Percentiles rank a stretch among this genome's conserved stretches.
These are phyloP conservation scores for Calypte anna DNA, from an alignment of 2,113 vertebrate species.

Conservation along the genomic window DNA sequence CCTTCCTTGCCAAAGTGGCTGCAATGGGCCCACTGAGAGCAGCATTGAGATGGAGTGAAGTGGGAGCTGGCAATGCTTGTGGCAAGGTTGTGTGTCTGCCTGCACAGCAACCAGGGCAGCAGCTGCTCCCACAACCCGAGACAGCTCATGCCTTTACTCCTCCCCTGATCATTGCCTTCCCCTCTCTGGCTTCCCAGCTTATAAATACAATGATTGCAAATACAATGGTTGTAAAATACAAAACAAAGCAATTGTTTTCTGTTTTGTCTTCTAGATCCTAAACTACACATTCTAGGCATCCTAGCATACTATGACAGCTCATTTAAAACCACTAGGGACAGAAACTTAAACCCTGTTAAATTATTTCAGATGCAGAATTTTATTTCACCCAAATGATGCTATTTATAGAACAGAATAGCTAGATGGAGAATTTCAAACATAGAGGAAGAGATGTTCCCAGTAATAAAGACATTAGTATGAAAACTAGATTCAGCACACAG, in stretches of 20 bases:
- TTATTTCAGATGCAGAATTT: not conserved
- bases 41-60: not conserved
- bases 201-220: not conserved
- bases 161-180: not conserved
- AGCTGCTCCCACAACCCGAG: not conserved
- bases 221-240: not conserved
- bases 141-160: not conserved
- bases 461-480: not conserved
- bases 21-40: not conserved
- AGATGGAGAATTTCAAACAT: not conserved
- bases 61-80: accelerated
- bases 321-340: not conserved
- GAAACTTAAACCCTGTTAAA: not conserved
- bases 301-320: not conserved
- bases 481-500: not conserved
- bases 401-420: not conserved
- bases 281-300: not conserved
- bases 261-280: not conserved
- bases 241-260: not conserved
- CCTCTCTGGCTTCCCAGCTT: not conserved
- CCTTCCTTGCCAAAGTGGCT: not conserved
- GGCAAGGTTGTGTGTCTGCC: accelerated
- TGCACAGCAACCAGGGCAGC: accelerated
- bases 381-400: not conserved
- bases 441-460: not conserved